Conservation (phyloP, 2,113 vertebrate genomes). For the Ptilonorhynchus violaceus region DNA sequence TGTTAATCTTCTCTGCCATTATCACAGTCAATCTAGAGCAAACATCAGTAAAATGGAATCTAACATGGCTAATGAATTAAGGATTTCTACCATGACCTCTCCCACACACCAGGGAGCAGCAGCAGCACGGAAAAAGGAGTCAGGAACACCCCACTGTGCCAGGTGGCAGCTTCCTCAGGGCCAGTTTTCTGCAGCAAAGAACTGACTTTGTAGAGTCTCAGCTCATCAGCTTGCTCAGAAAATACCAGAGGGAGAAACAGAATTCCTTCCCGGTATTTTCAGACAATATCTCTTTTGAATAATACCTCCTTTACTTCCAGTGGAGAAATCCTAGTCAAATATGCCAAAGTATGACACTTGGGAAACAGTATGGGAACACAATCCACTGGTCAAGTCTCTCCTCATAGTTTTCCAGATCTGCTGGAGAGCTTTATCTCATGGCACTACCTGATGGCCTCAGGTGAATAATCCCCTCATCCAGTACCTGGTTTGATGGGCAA, state of each 20-base stretch:
- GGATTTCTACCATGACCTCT: neutral
- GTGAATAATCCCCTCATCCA: neutral
- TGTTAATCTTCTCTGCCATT: neutral
- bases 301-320: neutral
- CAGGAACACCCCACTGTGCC: neutral
- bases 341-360: neutral
- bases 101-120: constrained; percentile 17
- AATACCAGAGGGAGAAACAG: neutral
- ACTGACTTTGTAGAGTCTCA: neutral
- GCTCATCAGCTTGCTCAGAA: neutral
- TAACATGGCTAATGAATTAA: fast-evolving
- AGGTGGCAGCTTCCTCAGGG: neutral
- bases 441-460: neutral
- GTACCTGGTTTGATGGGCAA: neutral
- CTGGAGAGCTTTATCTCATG: neutral
- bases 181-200: neutral
- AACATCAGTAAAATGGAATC: neutral
- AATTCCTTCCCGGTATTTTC: neutral
- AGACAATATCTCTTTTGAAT: neutral
- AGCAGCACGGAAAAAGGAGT: neutral
- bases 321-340: neutral
- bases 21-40: neutral
- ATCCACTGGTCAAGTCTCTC: neutral
- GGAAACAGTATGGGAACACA: neutral
- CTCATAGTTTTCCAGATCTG: neutral